phyloP scores from a whole-genome alignment of 2,888 invertebrate genomes.

The Philaethria dido region DNA sequence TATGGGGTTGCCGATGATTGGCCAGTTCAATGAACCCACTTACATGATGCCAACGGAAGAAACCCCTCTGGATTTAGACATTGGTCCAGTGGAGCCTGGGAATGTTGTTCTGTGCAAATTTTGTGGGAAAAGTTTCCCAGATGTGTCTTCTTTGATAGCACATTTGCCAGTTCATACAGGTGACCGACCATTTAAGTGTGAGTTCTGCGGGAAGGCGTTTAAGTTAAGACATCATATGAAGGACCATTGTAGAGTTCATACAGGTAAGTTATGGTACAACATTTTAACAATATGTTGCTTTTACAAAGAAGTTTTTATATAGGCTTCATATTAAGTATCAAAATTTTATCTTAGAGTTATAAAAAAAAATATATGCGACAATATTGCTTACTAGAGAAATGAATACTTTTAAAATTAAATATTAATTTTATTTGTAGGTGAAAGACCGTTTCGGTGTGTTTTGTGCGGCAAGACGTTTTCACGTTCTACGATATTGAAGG shows the following conservation, averaged over 20 bases:
- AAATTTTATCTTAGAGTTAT: no score
- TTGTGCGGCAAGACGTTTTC: constrained; percentile 96
- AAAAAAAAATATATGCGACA: no score
- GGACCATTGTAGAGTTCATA: constrained; percentile 96
- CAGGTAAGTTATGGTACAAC: constrained; percentile 81
- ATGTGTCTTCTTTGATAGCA: constrained; percentile 93
- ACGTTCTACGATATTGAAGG: constrained; percentile 94
- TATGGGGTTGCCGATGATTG: constrained; percentile 70
- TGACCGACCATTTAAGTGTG: constrained; percentile 95
- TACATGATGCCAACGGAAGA: constrained; percentile 84
- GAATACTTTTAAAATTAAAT: background rate
- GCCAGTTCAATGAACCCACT: constrained; percentile 75
- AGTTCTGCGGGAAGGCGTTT: constrained; percentile 97
- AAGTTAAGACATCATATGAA: constrained; percentile 97
- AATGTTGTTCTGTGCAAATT: constrained; percentile 95
- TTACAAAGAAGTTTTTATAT: no score
- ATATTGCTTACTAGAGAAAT: background rate
- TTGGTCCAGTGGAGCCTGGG: constrained; percentile 86
- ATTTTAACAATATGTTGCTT: background rate
- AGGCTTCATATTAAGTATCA: no score
- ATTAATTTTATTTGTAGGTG: constrained; percentile 77
- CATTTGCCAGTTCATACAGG: constrained; percentile 95
- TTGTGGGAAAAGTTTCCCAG: constrained; percentile 96
- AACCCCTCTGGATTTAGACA: constrained; percentile 84
- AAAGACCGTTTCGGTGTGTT: constrained; percentile 94